Base-by-base conservation (phyloP, 2,888 invertebrate genomes). In the Drosophila leonis region DNA sequence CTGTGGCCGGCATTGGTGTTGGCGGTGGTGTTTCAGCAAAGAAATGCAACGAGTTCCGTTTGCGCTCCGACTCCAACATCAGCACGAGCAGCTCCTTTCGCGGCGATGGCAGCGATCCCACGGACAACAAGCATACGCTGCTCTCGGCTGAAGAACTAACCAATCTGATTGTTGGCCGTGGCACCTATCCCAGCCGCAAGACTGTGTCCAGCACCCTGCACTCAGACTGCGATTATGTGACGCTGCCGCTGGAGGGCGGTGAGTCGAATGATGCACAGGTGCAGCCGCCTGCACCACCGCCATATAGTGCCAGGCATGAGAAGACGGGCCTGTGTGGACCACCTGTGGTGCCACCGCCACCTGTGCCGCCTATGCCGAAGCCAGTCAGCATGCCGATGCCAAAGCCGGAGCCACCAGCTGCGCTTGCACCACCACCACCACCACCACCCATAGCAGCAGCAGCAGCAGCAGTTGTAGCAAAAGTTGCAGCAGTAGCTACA, bases 171-270 rank as follows among this genome's bases (percentile, higher is more conserved):
- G 97, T 97, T 1, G 97, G 97, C 0, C 94, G 96, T 65, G 95
- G 95, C 27, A 95, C 96, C 20, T 97, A 97, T 93, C 97, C 96
- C 1, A 95, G 95, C 1, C 93, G 95, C 27, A 96, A 97, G 89
- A 96, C 97, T 1, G 96, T 97, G 44, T 97, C 97, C 85, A 95
- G 96, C 80, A 97, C 97, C 0, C 94, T 98, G 87, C 97, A 98
- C 91, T 97, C 98, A 0, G 97, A 97, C 87, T 97, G 97, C 33
- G 98, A 98, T 92, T 98, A 98, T 91, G 98, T 98, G 1, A 96
- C 97, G 2, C 84, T 95, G 59, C 94, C 94, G 0, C 94, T 94
- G 90, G 91, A 89, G 51, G 94, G 35, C 94, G 94, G 80, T 92
- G 94, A 27, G 94, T 94, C 82, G 72, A 92, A 41, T 54, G 92